Evolutionary conservation across 1,140 invertebrate genomes (phyloP), one percentile per base, ranked within the genome.

Genomic region (Megalonaias nervosa): DNA sequence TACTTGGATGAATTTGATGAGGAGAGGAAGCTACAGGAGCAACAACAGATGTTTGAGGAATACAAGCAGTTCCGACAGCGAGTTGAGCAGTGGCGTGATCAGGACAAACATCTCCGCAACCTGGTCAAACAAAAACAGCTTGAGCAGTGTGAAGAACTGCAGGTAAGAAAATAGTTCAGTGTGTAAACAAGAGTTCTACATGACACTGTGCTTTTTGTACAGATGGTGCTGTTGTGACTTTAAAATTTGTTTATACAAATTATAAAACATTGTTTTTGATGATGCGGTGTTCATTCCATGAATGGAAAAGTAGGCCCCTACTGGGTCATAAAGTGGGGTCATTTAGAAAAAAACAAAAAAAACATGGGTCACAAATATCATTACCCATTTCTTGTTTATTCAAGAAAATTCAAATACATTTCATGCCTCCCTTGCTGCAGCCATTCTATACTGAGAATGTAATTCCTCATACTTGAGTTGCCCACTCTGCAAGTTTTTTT

Each of bases 91-190:
- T 87, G 88, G 88, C 64, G 89, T 59, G 86, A 87, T 58, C 69
- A 82, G 26, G 88, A 90, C 67, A 83, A 84, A 67, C 80, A 82
- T 21, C 74, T 81, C 26, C 77, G 88, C 21, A 90, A 89, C 76
- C 61, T 74, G 31, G 83, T 82, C 31, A 90, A 90, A 75, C 80
- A 87, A 16, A 76, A 81, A 77, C 89, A 90, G 71, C 69, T 90
- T 23, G 84, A 89, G 26, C 77, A 88, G 66, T 89, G 85, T 80
- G 87, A 90, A 75, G 82, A 86, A 38, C 69, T 90, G 73, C 89
- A 90, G 88, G 88, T 90, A 76, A 23, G 66, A 48, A 21, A 21
- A 17, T 38, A 31, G 55, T 26, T 17, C 14, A 67, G 15, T 6
- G 9, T 17, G n/a, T 59, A 23, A 26, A 64, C 26, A 21, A n/a